Percentiles rank a stretch among this genome's conserved stretches.
Conservation (phyloP, 2,797 vertebrate genomes). For the Ctenopoma kingsleyae region DNA sequence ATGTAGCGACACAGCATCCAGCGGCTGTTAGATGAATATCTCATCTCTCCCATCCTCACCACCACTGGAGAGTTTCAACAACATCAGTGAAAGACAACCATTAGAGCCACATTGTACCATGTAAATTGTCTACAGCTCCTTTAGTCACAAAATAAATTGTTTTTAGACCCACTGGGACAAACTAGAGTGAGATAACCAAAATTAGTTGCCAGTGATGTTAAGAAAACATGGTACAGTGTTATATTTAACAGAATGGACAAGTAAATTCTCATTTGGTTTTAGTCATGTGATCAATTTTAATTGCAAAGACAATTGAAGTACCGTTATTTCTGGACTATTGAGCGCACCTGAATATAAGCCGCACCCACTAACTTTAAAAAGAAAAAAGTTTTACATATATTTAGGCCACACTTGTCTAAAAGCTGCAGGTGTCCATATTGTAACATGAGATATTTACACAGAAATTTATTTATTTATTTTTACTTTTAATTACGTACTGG, state of each 20-base stretch:
- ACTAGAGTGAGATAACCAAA: slow-evolving; percentile 36
- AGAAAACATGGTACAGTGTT: slow-evolving; percentile 1
- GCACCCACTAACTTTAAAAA: too few species aligned
- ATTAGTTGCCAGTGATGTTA: slow-evolving; percentile 25
- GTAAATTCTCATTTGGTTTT: slow-evolving; percentile 37
- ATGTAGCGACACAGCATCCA: slow-evolving; percentile 55
- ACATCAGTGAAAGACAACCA: slow-evolving; percentile 37
- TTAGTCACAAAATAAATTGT: slow-evolving; percentile 38
- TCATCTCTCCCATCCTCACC: slow-evolving; percentile 1
- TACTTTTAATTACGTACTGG: too few species aligned
- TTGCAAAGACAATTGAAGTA: slow-evolving; percentile 8
- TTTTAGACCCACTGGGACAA: slow-evolving; percentile 37
- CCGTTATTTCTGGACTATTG: too few species aligned
- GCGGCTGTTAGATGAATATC: slow-evolving; percentile 52
- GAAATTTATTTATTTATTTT: too few species aligned
- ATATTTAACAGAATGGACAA: slow-evolving; percentile 15
- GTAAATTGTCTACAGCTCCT: slow-evolving; percentile 50
- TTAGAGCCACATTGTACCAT: slow-evolving; percentile 35
- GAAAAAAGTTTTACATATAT: too few species aligned
- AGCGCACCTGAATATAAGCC: too few species aligned
- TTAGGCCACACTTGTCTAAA: too few species aligned
- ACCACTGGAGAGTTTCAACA: slow-evolving; percentile 37
- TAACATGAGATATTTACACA: too few species aligned
- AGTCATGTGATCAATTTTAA: slow-evolving; percentile 38
- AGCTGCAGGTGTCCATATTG: too few species aligned